A percentile compares a stretch with the other conserved stretches of the same genome.
These are phyloP conservation scores for Melitaea athalia DNA, from an alignment of 2,888 invertebrate species.

Conservation along the genomic window DNA sequence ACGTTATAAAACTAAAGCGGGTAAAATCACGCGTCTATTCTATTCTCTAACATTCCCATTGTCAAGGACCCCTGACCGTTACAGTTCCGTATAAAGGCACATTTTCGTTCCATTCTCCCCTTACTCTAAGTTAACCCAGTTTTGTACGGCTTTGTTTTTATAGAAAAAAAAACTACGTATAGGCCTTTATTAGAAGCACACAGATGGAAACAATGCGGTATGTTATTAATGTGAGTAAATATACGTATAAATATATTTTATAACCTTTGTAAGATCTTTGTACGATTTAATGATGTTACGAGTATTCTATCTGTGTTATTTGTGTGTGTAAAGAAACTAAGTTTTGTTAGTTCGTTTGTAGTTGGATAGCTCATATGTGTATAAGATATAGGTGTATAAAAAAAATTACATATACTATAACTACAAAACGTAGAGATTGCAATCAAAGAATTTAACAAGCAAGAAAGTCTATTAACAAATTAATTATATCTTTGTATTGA, in stretches of 20 bases:
- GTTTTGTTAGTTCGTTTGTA: no score
- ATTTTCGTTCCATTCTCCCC: constrained; percentile 7
- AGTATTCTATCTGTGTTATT: no score
- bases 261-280: background rate
- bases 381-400: no score
- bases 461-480: no score
- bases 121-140: constrained; percentile 13
- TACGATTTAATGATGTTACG: background rate
- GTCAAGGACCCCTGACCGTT: constrained; percentile 2
- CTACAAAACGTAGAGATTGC: no score
- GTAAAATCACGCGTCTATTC: background rate
- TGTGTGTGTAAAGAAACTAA: no score
- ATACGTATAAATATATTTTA: background rate
- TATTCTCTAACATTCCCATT: background rate
- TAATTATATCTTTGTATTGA: no score
- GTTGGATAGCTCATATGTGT: no score
- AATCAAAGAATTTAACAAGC: no score
- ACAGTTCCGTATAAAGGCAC: constrained; percentile 5
- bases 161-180: constrained; percentile 6
- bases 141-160: constrained; percentile 6
- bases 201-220: constrained; percentile 7
- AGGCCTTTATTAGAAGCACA: constrained; percentile 13
- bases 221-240: constrained; percentile 5
- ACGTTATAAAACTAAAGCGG: no score
- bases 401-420: no score